Evolutionary conservation across 2,797 vertebrate species (phyloP).

Genomic region (Borostomias antarcticus): DNA sequence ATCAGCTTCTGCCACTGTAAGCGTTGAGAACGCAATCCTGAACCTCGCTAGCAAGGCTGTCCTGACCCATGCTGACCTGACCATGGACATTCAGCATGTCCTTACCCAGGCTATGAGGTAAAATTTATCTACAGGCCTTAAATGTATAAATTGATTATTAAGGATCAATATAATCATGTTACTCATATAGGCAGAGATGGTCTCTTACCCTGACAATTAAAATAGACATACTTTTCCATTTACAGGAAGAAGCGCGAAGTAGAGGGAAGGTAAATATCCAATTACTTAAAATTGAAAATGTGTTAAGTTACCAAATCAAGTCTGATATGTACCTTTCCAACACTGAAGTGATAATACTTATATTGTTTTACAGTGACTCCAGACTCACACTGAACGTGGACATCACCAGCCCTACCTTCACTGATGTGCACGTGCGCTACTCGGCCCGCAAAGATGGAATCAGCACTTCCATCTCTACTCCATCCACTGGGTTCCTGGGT

Average conservation of each 20-base stretch:
- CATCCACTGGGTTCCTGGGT: constrained; percentile 79
- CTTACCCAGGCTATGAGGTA: constrained; percentile 64
- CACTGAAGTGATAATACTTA: neutral
- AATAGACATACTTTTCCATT: constrained; percentile 7
- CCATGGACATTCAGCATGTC: constrained; percentile 72
- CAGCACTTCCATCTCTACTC: constrained; percentile 69
- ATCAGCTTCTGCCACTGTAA: constrained; percentile 75
- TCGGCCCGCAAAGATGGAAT: constrained; percentile 52
- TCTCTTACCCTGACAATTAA: neutral
- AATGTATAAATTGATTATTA: neutral
- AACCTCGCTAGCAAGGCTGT: constrained; percentile 63
- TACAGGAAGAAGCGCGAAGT: constrained; percentile 47
- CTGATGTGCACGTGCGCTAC: constrained; percentile 65
- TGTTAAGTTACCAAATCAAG: neutral
- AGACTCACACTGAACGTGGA: constrained; percentile 67
- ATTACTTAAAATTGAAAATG: neutral
- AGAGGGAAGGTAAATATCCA: constrained; percentile 46
- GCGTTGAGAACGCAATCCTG: constrained; percentile 65
- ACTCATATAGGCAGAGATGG: neutral
- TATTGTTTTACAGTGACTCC: constrained; percentile 50
- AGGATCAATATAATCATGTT: neutral
- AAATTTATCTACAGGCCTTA: constrained; percentile 12
- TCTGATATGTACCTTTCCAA: neutral
- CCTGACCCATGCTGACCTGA: constrained; percentile 83
- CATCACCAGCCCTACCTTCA: constrained; percentile 72